Percentiles rank a stretch among this genome's conserved stretches.
phyloP scores from a whole-genome alignment of 2,797 vertebrate species.

The Enteromius anoplus region DNA sequence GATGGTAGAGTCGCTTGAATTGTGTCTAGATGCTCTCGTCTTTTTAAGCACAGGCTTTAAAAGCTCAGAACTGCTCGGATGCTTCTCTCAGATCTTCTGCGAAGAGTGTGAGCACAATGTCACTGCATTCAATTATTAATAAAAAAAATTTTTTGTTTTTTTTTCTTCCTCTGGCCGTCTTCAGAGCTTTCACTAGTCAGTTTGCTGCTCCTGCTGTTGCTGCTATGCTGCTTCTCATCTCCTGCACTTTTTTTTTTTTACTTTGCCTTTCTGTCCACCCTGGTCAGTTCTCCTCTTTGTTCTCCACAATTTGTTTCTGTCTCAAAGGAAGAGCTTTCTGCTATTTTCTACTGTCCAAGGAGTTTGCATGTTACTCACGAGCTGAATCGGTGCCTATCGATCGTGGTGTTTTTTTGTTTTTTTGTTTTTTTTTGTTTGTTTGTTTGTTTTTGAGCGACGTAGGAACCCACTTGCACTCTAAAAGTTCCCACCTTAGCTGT shows the following conservation, averaged over 20 bases:
- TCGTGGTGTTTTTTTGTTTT: conserved; percentile 73
- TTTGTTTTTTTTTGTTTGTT: neutral
- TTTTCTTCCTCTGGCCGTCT: neutral
- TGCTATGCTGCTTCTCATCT: conserved; percentile 72
- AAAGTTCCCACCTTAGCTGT: conserved; percentile 85
- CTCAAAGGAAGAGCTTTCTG: conserved; percentile 73
- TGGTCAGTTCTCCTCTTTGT: conserved; percentile 54
- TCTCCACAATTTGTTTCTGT: conserved; percentile 68
- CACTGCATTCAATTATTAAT: neutral
- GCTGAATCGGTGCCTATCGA: conserved; percentile 84
- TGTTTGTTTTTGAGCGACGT: conserved; percentile 77
- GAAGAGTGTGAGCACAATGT: conserved; percentile 19
- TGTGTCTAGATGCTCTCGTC: conserved; percentile 1
- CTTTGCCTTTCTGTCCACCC: conserved; percentile 31
- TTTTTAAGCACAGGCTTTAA: conserved; percentile 24
- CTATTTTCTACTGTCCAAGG: conserved; percentile 76
- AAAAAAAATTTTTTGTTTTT: neutral
- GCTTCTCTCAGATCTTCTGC: conserved; percentile 1
- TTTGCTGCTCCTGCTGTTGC: conserved; percentile 77
- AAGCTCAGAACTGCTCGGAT: neutral
- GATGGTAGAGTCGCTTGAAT: neutral
- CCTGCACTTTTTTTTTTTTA: conserved; percentile 7
- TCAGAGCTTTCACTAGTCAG: conserved; percentile 58
- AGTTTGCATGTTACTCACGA: conserved; percentile 83
- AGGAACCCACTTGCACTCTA: conserved; percentile 83